Evolutionary conservation across 53 echinoderm and acorn worm genomes (phyloP).

Genomic region (Luidia sarsii): DNA sequence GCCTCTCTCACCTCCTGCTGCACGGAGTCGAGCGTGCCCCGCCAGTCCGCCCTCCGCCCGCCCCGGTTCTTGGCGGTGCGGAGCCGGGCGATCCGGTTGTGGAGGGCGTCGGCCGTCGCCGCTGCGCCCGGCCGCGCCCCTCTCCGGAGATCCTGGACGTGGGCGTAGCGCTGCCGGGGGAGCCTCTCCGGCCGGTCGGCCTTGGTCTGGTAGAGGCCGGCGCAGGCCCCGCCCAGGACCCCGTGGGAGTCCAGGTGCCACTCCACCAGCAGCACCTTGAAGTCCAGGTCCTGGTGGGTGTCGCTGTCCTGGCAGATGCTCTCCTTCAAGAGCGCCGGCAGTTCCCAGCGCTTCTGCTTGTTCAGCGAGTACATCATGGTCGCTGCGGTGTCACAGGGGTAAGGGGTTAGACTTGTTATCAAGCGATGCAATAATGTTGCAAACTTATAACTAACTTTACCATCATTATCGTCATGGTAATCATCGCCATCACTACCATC

Average conservation of each 20-base stretch:
- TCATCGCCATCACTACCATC: too few relatives aligned
- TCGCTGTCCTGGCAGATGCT: conserved; percentile 49
- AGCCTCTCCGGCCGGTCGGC: conserved; percentile 16
- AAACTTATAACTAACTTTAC: too few relatives aligned
- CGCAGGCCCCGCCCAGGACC: conserved; percentile 40
- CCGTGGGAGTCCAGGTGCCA: conserved; percentile 35
- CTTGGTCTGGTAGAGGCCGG: conserved; percentile 56
- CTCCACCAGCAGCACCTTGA: conserved; percentile 66
- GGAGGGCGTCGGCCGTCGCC: conserved; percentile 18
- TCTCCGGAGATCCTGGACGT: conserved; percentile 26
- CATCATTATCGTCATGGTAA: too few relatives aligned
- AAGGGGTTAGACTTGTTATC: too few relatives aligned
- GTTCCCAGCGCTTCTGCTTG: conserved; percentile 75
- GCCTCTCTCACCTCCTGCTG: not conserved
- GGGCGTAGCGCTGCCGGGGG: conserved; percentile 48
- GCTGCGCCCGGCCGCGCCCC: not conserved
- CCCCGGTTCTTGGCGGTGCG: conserved; percentile 34
- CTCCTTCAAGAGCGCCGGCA: conserved; percentile 70
- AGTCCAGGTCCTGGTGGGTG: conserved; percentile 54
- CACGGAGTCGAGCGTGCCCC: conserved; percentile 9
- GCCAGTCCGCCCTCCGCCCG: conserved; percentile 24
- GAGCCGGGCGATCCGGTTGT: conserved; percentile 16
- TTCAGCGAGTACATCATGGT: conserved; percentile 76
- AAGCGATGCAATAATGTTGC: too few relatives aligned
- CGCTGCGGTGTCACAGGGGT: too few relatives aligned